Conservation (phyloP, 2,797 vertebrate genomes). For the Leucoraja ocellata region DNA sequence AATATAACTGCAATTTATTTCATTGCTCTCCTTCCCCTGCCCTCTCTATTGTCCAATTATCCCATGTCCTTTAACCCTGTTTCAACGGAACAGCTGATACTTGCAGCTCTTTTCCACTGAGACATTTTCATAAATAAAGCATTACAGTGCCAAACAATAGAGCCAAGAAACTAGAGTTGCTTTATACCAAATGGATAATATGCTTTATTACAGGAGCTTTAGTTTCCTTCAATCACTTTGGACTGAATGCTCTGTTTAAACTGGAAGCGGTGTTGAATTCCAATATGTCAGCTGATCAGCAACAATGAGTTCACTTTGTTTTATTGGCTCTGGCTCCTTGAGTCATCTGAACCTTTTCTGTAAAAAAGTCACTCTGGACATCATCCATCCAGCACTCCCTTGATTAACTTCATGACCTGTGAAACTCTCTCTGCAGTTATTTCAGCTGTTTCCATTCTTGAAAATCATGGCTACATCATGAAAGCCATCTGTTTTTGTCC, state of each 20-base stretch:
- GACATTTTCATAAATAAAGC: background rate
- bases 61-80: background rate
- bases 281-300: background rate
- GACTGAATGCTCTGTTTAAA: background rate
- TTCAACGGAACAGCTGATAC: background rate
- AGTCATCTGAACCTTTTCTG: background rate
- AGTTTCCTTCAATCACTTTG: background rate
- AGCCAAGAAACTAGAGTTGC: background rate
- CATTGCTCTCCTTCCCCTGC: background rate
- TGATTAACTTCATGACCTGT: background rate
- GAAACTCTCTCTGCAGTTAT: background rate
- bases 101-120: background rate
- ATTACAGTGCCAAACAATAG: background rate
- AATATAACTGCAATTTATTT: background rate
- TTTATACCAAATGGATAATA: background rate
- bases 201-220: background rate
- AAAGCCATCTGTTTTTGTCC: background rate
- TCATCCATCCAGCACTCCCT: background rate
- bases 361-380: background rate
- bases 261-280: background rate
- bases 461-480: background rate
- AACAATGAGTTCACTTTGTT: background rate
- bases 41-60: background rate
- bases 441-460: background rate
- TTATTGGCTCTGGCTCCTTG: background rate